These are phyloP conservation scores for Stichopus horrens DNA, from an alignment of 53 echinoderm and acorn worm genomes.

Conservation along the genomic window DNA sequence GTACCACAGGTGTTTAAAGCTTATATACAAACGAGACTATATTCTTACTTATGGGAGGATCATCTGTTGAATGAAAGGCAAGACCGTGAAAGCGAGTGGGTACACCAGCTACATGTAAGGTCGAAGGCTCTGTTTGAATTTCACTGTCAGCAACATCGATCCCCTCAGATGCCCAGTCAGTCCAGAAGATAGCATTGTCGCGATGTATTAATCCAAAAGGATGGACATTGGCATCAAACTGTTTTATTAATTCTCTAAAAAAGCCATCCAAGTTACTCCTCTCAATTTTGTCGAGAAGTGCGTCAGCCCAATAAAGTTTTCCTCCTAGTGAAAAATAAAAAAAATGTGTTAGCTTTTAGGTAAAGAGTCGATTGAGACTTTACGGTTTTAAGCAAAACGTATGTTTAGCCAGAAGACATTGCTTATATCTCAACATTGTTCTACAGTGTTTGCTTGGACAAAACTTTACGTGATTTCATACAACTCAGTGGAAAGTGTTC, in stretches of 20 bases:
- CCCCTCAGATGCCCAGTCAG: background rate
- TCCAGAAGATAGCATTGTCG: slow-evolving; percentile 19
- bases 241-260: background rate
- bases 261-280: slow-evolving; percentile 24
- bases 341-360: too few species aligned
- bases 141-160: slow-evolving; percentile 11
- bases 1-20: too few species aligned
- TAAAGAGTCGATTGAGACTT: too few species aligned
- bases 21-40: too few species aligned
- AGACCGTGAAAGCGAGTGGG: slow-evolving; percentile 19
- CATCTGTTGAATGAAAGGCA: slow-evolving; percentile 3
- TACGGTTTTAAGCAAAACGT: too few species aligned
- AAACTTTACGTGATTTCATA: too few species aligned
- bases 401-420: too few species aligned
- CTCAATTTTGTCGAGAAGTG: background rate
- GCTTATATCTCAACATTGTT: too few species aligned
- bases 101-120: background rate
- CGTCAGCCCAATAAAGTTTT: slow-evolving; percentile 37
- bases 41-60: background rate
- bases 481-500: too few species aligned
- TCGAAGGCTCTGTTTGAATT: background rate
- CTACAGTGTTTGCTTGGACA: too few species aligned
- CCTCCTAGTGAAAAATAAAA: too few species aligned
- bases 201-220: slow-evolving; percentile 3
- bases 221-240: slow-evolving; percentile 3